Base-by-base conservation (phyloP, 2,113 vertebrate genomes). In the Microtus pennsylvanicus region DNA sequence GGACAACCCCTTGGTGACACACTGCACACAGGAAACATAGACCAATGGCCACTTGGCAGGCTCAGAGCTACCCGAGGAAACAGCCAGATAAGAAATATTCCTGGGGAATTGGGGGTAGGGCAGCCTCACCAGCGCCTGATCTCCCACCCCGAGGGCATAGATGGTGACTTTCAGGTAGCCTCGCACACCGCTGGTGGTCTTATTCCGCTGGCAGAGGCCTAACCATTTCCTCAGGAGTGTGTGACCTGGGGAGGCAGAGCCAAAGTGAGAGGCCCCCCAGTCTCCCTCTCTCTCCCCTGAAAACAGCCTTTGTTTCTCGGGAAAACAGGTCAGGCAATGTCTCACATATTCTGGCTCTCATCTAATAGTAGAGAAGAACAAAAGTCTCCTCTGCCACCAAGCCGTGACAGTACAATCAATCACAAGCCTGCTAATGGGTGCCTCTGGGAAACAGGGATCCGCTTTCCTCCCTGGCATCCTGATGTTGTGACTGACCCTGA, bases 81-180 rank as follows among this genome's bases (percentile, higher is more conserved):
- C 67, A 75, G 67, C 35, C 72, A 35, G 30, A 45, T 47, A 70
- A 52, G 83, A 52, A 69, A 52, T 70, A n/a, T 69, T 38, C n/a
- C 33, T 42, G 1, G 52, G 67, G 14, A 28, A 6, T 14, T n/a
- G 67, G 65, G n/a, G 24, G 30, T 24, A 26, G 38, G 78, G 50
- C 6, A 87, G 24, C 4, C 98, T 98, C 80, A 99, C 98, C 96
- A 7, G 89, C 5, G 78, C 87, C 1, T 93, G 33, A 74, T 98
- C 98, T 0, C 98, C 98, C 1, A 96, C 97, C 0, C 96, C 76
- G 0, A 98, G 97, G 16, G 96, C 96, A 0, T 82, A 91, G 82
- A 98, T 91, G 97, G 97, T 98, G 93, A 98, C 93, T 1, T 98
- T 98, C 92, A 99, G 95, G 90, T 98, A 98, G 5, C 98, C 98